Base-by-base conservation (phyloP, 2,888 invertebrate genomes). In the Tipula lateralis region DNA sequence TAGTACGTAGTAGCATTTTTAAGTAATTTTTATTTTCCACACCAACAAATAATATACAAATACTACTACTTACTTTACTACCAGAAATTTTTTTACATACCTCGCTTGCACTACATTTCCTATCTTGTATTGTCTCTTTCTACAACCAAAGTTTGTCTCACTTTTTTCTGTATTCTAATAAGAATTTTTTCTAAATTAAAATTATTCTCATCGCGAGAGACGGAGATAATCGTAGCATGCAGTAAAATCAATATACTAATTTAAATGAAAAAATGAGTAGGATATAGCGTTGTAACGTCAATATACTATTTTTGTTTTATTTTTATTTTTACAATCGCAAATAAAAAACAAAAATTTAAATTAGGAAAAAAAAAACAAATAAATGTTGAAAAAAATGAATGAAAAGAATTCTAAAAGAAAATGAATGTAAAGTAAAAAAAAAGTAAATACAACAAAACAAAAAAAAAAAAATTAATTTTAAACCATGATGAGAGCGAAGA, bases 401-500 rank as follows among this genome's bases (percentile, higher is more conserved):
- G 66, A 66, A 66, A 66, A 66, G 66, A 66, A 66, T 66, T 66
- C 66, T 66, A 66, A 66, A 66, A 66, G 66, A 19, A 66, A 66
- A 66, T 66, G 24, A 66, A 66, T 66, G 66, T 66, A 24, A 66
- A 66, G 16, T 82, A 32, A 82, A 82, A 29, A 80, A 82, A 82
- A 82, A 82, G 32, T 32, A 32, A 82, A 82, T 82, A 30, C 82
- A 29, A 30, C 29, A 81, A 29, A 29, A 29, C 24, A 30, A 82
- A 29, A 80, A 80, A 29, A 12, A 80, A 80, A 80, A 80, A 80
- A 80, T 29, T 80, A 29, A 80, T 19, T 19, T 30, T 29, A 82
- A 82, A 30, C 29, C 82, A 82, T 82, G 82, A 82, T 82, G 82
- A 82, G 82, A 82, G 83, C 34, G 83, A 83, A 36, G 34, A 83